Evolutionary conservation across 2,888 invertebrate species (phyloP).

Genomic region (Eretmocerus hayati): DNA sequence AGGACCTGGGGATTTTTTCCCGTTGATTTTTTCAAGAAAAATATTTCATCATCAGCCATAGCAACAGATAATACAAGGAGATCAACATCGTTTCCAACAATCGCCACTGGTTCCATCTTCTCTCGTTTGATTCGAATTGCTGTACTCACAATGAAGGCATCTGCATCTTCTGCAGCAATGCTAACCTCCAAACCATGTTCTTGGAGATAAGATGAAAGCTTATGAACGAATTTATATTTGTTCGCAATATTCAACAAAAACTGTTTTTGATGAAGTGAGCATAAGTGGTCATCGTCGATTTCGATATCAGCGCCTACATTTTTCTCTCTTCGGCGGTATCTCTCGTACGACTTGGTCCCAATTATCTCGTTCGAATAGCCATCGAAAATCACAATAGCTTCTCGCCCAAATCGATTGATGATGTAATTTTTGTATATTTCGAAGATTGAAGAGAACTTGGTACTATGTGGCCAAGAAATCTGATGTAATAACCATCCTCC

Average conservation of each 20-base stretch:
- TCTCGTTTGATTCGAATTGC: slow-evolving; percentile 2
- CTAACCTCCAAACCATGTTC: neutral
- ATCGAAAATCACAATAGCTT: slow-evolving; percentile 24
- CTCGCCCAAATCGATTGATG: slow-evolving; percentile 1
- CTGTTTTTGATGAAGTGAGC: slow-evolving; percentile 20
- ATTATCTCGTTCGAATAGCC: slow-evolving; percentile 20
- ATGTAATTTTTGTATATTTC: slow-evolving; percentile 7
- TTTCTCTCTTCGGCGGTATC: slow-evolving; percentile 19
- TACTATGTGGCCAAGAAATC: too few species aligned
- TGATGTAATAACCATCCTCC: too few species aligned
- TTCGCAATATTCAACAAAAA: slow-evolving; percentile 25
- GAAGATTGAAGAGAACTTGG: too few species aligned
- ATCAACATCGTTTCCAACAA: slow-evolving; percentile 20
- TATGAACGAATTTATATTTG: slow-evolving; percentile 18
- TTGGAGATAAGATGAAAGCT: slow-evolving; percentile 16
- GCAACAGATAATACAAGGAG: slow-evolving; percentile 13
- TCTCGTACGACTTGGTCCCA: slow-evolving; percentile 23
- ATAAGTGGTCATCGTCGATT: slow-evolving; percentile 15
- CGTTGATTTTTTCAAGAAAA: neutral
- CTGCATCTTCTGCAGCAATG: neutral
- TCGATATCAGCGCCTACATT: slow-evolving; percentile 21
- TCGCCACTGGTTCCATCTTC: slow-evolving; percentile 3
- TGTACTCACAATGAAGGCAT: slow-evolving; percentile 20
- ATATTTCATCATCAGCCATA: neutral
- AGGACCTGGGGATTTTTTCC: neutral